phyloP scores from a whole-genome alignment of 2,888 invertebrate species.

The Pteria penguin region DNA sequence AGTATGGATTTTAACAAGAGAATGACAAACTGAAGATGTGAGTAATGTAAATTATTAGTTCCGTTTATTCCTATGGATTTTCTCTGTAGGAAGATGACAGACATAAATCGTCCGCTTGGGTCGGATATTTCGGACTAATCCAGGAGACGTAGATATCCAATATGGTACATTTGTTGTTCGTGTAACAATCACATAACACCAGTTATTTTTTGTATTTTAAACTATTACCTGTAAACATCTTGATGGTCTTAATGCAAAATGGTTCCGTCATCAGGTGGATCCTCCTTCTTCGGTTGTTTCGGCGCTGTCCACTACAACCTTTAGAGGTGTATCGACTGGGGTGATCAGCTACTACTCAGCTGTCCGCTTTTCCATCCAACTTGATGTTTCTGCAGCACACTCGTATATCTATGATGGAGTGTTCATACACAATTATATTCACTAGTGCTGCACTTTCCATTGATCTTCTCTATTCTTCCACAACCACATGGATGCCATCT shows the following conservation, averaged over 20 bases:
- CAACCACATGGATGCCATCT: conserved; percentile 6
- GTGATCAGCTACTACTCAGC: conserved; percentile 36
- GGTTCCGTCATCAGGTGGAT: conserved; percentile 35
- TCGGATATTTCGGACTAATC: too few relatives aligned
- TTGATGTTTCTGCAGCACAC: background rate
- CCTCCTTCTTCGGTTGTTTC: conserved; percentile 34
- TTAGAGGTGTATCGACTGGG: conserved; percentile 32
- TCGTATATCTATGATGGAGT: background rate
- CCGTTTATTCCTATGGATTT: too few relatives aligned
- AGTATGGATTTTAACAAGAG: too few relatives aligned
- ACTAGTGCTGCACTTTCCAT: background rate
- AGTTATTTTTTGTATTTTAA: too few relatives aligned
- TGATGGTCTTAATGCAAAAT: conserved; percentile 2
- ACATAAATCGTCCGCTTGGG: too few relatives aligned
- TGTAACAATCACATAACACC: too few relatives aligned
- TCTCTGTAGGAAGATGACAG: too few relatives aligned
- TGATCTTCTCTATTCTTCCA: background rate
- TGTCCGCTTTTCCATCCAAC: background rate
- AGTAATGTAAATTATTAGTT: too few relatives aligned
- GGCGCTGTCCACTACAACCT: conserved; percentile 40
- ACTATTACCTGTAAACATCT: conserved; percentile 12
- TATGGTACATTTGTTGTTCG: too few relatives aligned
- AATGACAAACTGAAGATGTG: too few relatives aligned
- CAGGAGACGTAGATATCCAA: too few relatives aligned
- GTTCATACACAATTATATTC: background rate